Conservation (phyloP, 2,888 invertebrate genomes). For the Euproctis similis region DNA sequence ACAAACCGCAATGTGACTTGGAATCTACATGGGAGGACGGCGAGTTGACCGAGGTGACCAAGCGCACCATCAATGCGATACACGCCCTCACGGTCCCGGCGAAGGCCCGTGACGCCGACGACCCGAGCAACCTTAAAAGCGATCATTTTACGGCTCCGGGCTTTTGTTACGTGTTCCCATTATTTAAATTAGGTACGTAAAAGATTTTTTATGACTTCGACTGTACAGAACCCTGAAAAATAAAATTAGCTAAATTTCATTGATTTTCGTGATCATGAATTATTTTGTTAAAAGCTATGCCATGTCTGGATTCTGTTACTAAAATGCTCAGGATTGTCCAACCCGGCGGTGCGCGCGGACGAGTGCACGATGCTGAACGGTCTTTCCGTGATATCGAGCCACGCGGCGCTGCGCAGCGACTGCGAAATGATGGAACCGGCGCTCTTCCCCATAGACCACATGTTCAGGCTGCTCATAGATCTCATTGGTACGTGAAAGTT, state of each 20-base stretch:
- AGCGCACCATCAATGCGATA: slow-evolving; percentile 78
- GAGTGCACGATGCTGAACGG: slow-evolving; percentile 72
- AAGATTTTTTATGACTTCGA: no score
- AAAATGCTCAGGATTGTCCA: slow-evolving; percentile 36
- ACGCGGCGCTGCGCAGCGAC: slow-evolving; percentile 75
- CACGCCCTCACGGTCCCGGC: slow-evolving; percentile 63
- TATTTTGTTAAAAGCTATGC: no score
- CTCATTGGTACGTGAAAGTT: slow-evolving; percentile 82
- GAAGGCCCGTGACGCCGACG: slow-evolving; percentile 8
- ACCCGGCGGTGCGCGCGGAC: slow-evolving; percentile 57
- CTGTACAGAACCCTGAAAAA: no score
- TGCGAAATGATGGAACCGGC: slow-evolving; percentile 81
- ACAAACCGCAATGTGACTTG: slow-evolving; percentile 87
- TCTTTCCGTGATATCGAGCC: slow-evolving; percentile 78
- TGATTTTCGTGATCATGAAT: no score
- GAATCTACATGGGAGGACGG: slow-evolving; percentile 86
- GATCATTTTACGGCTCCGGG: slow-evolving; percentile 80
- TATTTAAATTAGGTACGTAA: slow-evolving; percentile 81
- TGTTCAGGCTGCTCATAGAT: slow-evolving; percentile 86
- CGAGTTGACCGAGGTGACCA: slow-evolving; percentile 76
- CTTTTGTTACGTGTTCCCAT: slow-evolving; percentile 88
- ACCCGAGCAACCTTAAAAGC: slow-evolving; percentile 15
- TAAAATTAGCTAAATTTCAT: no score
- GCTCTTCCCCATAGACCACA: slow-evolving; percentile 86
- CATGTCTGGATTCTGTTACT: no score